Conservation (phyloP, 2,113 vertebrate species). For the Perca flavescens region DNA sequence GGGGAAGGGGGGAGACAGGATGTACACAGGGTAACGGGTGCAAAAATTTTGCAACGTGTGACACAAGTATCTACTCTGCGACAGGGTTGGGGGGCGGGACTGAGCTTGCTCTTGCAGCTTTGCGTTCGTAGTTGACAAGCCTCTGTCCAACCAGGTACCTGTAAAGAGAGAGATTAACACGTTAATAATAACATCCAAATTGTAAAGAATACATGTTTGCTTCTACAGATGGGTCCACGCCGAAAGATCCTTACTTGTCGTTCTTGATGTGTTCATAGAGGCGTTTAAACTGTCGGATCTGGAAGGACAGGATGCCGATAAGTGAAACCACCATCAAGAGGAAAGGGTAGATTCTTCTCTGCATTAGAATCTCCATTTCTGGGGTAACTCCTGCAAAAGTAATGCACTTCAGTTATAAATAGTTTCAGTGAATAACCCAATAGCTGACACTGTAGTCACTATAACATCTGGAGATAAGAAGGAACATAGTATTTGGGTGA, state of each 20-base stretch:
- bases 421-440: background rate
- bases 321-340: conserved; percentile 97
- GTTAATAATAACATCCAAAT: background rate
- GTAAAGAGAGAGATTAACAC: conserved; percentile 27
- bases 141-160: conserved; percentile 99
- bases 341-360: conserved; percentile 97
- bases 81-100: conserved; percentile 87
- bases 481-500: background rate
- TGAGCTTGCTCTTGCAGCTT: conserved; percentile 89
- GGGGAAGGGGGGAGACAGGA: background rate
- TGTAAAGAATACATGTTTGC: background rate
- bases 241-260: conserved; percentile 91
- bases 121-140: conserved; percentile 98
- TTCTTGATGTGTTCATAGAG: conserved; percentile 99
- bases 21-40: conserved; percentile 39
- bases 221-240: background rate
- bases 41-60: conserved; percentile 43
- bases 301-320: conserved; percentile 97
- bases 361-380: conserved; percentile 98
- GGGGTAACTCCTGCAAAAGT: conserved; percentile 88
- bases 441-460: background rate
- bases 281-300: conserved; percentile 98
- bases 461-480: background rate
- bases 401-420: background rate
- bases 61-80: conserved; percentile 85